Evolutionary conservation across 2,888 invertebrate species (phyloP).

Genomic region (Macaria notata): DNA sequence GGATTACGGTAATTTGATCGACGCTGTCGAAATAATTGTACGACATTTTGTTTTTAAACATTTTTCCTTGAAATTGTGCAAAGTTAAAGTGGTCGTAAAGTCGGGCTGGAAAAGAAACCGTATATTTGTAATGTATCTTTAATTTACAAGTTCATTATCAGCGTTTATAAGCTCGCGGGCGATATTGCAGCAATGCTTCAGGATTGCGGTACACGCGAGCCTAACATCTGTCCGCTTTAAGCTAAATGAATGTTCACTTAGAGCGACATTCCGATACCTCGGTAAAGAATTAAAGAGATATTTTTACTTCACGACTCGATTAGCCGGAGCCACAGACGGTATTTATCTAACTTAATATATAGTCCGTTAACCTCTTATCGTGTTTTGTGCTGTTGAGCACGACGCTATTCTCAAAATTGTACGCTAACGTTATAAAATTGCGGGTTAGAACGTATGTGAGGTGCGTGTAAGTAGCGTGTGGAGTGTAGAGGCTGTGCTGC

Average conservation of each 20-base stretch:
- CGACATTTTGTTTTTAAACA: constrained; percentile 16
- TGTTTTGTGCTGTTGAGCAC: neutral
- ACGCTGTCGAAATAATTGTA: constrained; percentile 19
- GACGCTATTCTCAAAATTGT: neutral
- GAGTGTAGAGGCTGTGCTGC: constrained; percentile 21
- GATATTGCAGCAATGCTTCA: constrained; percentile 43
- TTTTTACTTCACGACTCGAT: constrained; percentile 42
- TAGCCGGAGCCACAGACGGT: constrained; percentile 33
- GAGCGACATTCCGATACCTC: constrained; percentile 44
- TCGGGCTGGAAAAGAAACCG: constrained; percentile 34
- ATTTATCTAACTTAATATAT: constrained; percentile 38
- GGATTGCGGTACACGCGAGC: constrained; percentile 55
- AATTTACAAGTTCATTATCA: constrained; percentile 46
- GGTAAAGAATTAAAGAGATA: constrained; percentile 42
- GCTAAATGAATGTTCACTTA: constrained; percentile 49
- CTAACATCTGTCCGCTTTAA: constrained; percentile 58
- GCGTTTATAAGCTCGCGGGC: constrained; percentile 41
- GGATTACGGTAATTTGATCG: constrained; percentile 21
- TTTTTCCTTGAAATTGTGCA: constrained; percentile 5
- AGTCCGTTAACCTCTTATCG: constrained; percentile 26
- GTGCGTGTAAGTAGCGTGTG: constrained; percentile 32
- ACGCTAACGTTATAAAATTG: constrained; percentile 1
- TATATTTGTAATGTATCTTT: constrained; percentile 37
- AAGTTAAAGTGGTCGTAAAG: constrained; percentile 22
- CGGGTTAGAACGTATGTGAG: constrained; percentile 4